These are phyloP conservation scores for Varecia variegata DNA, from an alignment of 2,797 vertebrate genomes.

Conservation along the genomic window DNA sequence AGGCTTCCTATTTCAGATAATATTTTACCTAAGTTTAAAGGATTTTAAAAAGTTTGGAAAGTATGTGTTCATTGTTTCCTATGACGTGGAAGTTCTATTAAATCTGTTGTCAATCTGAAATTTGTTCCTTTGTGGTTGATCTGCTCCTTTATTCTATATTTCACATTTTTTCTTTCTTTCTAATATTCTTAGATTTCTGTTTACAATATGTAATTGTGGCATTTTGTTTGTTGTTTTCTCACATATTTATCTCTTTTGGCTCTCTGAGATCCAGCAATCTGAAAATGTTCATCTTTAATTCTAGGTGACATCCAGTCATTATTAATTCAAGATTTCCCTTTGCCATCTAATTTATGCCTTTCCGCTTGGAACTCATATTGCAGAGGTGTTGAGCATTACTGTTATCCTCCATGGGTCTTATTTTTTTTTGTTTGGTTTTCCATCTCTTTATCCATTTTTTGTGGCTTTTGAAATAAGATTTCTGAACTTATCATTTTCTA, in stretches of 20 bases:
- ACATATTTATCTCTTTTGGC: not conserved
- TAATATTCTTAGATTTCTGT: not conserved
- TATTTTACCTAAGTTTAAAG: not conserved
- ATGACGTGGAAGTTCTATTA: not conserved
- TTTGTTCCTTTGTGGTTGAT: not conserved
- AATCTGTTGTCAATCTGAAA: not conserved
- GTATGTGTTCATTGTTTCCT: not conserved
- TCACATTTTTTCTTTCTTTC: not conserved
- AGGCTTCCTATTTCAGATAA: not conserved
- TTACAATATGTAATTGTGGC: not conserved
- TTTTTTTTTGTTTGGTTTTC: not conserved
- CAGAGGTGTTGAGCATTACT: too few species aligned
- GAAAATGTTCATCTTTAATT: not conserved
- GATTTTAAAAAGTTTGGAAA: not conserved
- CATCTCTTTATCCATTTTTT: not conserved
- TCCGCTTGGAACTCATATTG: not conserved
- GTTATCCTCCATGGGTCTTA: not conserved
- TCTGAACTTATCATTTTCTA: not conserved
- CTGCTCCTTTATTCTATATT: not conserved
- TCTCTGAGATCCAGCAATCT: not conserved
- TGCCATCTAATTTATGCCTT: not conserved
- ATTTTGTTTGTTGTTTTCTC: not conserved
- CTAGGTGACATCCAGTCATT: not conserved
- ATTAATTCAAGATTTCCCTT: not conserved
- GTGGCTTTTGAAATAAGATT: not conserved